phyloP scores from a whole-genome alignment of 1,140 invertebrate genomes.

The Heliconius congener region DNA sequence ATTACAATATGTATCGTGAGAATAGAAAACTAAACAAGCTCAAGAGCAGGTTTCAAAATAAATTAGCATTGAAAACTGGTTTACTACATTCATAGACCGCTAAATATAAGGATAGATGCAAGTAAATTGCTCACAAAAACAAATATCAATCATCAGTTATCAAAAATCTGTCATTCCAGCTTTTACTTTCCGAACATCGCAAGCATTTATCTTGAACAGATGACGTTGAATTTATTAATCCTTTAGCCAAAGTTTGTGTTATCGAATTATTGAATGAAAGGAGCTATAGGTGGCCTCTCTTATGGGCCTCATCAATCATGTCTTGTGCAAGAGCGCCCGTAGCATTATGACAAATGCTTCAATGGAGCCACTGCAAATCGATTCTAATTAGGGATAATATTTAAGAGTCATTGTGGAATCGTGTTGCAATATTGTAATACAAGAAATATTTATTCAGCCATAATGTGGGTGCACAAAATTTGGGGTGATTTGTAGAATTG shows the following conservation, averaged over 20 bases:
- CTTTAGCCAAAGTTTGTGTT: constrained; percentile 53
- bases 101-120: constrained; percentile 19
- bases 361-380: constrained; percentile 64
- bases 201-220: constrained; percentile 48
- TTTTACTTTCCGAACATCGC: constrained; percentile 45
- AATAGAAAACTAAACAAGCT: background rate
- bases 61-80: background rate
- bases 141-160: constrained; percentile 50
- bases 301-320: constrained; percentile 65
- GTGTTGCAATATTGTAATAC: constrained; percentile 29
- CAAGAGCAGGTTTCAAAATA: background rate
- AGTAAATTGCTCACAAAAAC: constrained; percentile 45
- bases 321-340: constrained; percentile 64
- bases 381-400: constrained; percentile 75
- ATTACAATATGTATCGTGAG: background rate
- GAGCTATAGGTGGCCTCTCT: constrained; percentile 47
- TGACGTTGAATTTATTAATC: constrained; percentile 55
- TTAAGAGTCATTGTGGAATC: constrained; percentile 64
- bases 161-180: constrained; percentile 41
- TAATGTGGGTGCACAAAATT: background rate
- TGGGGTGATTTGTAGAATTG: background rate
- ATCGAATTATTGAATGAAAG: constrained; percentile 58
- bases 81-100: background rate
- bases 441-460: constrained; percentile 23
- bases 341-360: constrained; percentile 67